Base-by-base conservation (phyloP, 2,113 vertebrate species). In the Jacana jacana region DNA sequence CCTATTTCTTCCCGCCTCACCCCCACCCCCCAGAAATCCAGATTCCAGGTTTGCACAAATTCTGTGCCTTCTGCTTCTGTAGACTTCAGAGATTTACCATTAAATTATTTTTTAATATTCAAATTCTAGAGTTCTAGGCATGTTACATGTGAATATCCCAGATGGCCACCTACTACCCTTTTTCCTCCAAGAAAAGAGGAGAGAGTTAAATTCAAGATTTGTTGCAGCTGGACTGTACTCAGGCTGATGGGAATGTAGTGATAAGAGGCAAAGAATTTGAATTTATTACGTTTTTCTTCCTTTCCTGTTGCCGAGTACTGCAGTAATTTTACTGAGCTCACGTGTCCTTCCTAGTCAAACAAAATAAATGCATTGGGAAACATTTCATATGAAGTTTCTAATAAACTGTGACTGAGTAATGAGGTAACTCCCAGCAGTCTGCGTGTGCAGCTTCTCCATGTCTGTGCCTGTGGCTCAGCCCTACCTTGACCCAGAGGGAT, bases 201-300 rank as follows among this genome's bases (percentile, higher is more conserved):
- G 65, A 81, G 96, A 73, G 90, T 96, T 96, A 96, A 96, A 54
- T 89, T 89, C 78, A 95, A 71, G 97, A 97, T 95, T 92, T 95
- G 75, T 75, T 96, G 93, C 94, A 85, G 97, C 97, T 96, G 97
- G 94, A 82, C 85, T 97, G 86, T 88, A 81, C 91, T 91, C 94
- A 87, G 66, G 66, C 95, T 81, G 96, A 97, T 96, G 95, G 97
- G 96, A 97, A 97, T 92, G 95, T 33, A 87, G 88, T 63, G 96
- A 97, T 97, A 95, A 97, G 96, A 93, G 54, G 73, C 55, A 57
- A 97, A 97, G 90, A 97, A 97, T 92, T 91, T 95, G 79, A 88
- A 95, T 97, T 89, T 95, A 88, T 97, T 88, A 64, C 66, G 65
- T 91, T 94, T 96, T 80, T 93, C 81, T 89, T 93, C 87, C 84